Conservation (phyloP, 2,888 invertebrate species). For the Ichneumoninae sp. region DNA sequence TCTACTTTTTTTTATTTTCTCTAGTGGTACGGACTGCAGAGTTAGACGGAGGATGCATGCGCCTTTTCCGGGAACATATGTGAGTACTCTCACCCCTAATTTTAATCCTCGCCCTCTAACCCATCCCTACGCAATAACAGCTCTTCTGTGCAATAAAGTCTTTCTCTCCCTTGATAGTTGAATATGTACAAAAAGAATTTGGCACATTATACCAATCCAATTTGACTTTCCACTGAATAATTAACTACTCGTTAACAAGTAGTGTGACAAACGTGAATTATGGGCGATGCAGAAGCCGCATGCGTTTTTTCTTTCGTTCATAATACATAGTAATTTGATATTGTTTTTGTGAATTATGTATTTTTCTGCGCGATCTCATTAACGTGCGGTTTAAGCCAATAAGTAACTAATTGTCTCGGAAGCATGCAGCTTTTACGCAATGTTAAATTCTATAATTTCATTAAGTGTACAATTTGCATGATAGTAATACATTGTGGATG, state of each 20-base stretch:
- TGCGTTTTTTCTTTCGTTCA: not conserved
- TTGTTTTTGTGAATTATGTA: not conserved
- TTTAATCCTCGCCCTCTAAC: slow-evolving; percentile 67
- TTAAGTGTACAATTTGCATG: not conserved
- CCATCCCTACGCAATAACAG: slow-evolving; percentile 10
- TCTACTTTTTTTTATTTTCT: slow-evolving; percentile 80
- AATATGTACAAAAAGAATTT: not conserved
- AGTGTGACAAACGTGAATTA: not conserved
- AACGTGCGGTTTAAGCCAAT: not conserved
- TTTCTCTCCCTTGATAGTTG: not conserved
- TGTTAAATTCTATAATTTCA: not conserved
- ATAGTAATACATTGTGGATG: not conserved
- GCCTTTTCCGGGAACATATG: slow-evolving; percentile 84
- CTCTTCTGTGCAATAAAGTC: slow-evolving; percentile 1
- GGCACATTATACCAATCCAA: not conserved
- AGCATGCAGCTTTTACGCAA: not conserved
- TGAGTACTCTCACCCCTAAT: slow-evolving; percentile 82
- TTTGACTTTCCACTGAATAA: slow-evolving; percentile 3
- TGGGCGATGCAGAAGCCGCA: not conserved
- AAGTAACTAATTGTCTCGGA: not conserved
- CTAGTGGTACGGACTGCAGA: slow-evolving; percentile 85
- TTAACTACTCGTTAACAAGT: not conserved
- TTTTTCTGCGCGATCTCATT: not conserved
- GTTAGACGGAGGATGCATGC: slow-evolving; percentile 85
- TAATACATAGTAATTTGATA: not conserved